A percentile compares a stretch with the other conserved stretches of the same genome.
Conservation (phyloP, 2,797 vertebrate genomes). For the Sebastes melanostomus region DNA sequence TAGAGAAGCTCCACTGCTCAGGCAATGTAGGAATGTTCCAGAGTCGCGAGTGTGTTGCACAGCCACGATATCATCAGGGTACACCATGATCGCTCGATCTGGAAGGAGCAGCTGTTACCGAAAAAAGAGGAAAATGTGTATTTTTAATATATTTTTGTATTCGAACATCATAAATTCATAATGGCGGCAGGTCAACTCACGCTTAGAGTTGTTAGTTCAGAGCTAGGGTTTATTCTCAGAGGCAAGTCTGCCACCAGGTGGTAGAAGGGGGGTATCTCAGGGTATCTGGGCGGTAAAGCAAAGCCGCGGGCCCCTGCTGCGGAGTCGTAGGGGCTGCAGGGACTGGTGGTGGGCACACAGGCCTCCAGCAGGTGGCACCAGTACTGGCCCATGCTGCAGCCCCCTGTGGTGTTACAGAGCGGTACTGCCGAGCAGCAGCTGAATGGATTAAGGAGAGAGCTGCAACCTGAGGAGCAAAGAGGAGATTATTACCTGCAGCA, state of each 20-base stretch:
- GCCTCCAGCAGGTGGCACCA: slow-evolving; percentile 85
- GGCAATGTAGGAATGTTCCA: slow-evolving; percentile 78
- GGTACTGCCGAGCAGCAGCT: slow-evolving; percentile 79
- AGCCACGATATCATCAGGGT: slow-evolving; percentile 84
- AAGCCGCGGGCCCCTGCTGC: slow-evolving; percentile 52
- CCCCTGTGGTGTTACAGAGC: slow-evolving; percentile 84
- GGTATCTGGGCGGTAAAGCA: slow-evolving; percentile 75
- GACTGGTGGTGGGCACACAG: slow-evolving; percentile 75
- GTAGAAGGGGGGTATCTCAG: slow-evolving; percentile 76
- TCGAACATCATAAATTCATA: neutral
- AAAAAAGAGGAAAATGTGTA: neutral
- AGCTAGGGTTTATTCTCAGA: slow-evolving; percentile 66
- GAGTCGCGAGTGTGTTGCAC: slow-evolving; percentile 80
- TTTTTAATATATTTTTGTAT: neutral
- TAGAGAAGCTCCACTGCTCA: slow-evolving; percentile 35
- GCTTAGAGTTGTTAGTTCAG: slow-evolving; percentile 64
- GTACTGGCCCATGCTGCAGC: slow-evolving; percentile 77
- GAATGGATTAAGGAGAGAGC: slow-evolving; percentile 79
- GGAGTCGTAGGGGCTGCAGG: slow-evolving; percentile 79
- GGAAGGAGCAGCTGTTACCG: slow-evolving; percentile 72
- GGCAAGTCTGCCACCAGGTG: slow-evolving; percentile 81
- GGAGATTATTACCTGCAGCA: neutral
- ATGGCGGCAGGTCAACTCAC: slow-evolving; percentile 62
- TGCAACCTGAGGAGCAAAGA: slow-evolving; percentile 74
- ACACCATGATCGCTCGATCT: slow-evolving; percentile 71